These are phyloP conservation scores for Machaerirhynchus nigripectus DNA, from an alignment of 2,113 vertebrate species.

Conservation along the genomic window DNA sequence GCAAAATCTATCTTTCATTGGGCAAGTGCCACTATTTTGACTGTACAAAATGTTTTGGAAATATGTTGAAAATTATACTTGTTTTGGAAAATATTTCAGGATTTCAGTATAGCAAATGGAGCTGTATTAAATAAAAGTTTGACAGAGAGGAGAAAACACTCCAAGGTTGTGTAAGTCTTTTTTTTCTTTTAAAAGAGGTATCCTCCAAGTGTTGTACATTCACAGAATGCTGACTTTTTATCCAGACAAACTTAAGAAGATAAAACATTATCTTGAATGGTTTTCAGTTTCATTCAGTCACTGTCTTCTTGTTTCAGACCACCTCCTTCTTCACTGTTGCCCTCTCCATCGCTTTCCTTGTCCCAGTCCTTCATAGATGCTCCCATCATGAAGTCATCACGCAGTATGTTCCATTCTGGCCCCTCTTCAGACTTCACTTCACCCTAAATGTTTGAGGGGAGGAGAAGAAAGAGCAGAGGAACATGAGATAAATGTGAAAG, in stretches of 20 bases:
- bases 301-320: constrained; percentile 45
- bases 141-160: neutral
- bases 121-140: constrained; percentile 17
- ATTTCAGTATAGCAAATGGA: constrained; percentile 46
- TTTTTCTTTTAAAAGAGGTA: neutral
- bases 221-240: constrained; percentile 13
- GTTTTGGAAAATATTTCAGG: constrained; percentile 56
- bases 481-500: neutral
- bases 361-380: constrained; percentile 98
- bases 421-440: constrained; percentile 69
- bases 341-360: constrained; percentile 76
- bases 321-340: neutral
- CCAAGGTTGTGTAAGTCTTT: neutral
- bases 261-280: neutral
- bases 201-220: constrained; percentile 27
- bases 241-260: neutral
- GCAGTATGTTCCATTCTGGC: constrained; percentile 87
- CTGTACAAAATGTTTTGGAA: constrained; percentile 66
- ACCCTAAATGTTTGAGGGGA: constrained; percentile 35
- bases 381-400: constrained; percentile 97
- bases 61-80: constrained; percentile 53
- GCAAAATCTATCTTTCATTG: constrained; percentile 26
- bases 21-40: constrained; percentile 64
- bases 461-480: neutral
- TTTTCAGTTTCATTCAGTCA: constrained; percentile 44